Base-by-base conservation (phyloP, 2,888 invertebrate genomes). In the Meteorus colon region DNA sequence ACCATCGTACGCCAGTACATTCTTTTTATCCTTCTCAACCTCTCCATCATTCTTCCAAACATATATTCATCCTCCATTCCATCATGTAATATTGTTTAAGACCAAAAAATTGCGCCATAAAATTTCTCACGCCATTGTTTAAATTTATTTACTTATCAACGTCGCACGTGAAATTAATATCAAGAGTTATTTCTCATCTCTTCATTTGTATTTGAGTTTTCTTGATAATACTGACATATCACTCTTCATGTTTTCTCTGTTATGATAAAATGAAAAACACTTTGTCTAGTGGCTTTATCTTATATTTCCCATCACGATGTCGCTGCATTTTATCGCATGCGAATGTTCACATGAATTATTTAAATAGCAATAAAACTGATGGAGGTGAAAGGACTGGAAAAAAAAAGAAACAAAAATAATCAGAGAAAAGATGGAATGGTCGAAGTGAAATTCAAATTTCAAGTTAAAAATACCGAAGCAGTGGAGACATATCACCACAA, bases 51-150 rank as follows among this genome's bases (percentile, higher is more conserved):
- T 31, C 16, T 14, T 29, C 6, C 55, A 55, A 55, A 55, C 55
- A 55, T 55, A 24, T 37, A 69, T 69, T 69, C 31, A 69, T 69
- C 69, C 69, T 55, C 69, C 48, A 55, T 55, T 55, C 19, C 8
- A 55, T 19, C 19, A 14, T 48, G 62, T 72, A 51, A 72, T 72
- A 72, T 72, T 63, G 62, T 72, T 48, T 19, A 48, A 48, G 62
- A 19, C 24, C 4, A 51, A 63, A 63, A 72, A 48, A 48, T 62
- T 45, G 37, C 41, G 41, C 8, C 70, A 55, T 55, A 48, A 48
- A 2, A n/a, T 55, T 55, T 19, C 41, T 41, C 14, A 19, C 65
- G 29, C 24, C 41, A 14, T 19, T 19, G 66, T 19, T 12, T 45
- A 14, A 66, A 66, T 27, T 66, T 41, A 34, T 41, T 66, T 66